Evolutionary conservation across 2,113 vertebrate genomes (phyloP), one percentile per base, ranked within the genome.

Genomic region (Colossoma macropomum): DNA sequence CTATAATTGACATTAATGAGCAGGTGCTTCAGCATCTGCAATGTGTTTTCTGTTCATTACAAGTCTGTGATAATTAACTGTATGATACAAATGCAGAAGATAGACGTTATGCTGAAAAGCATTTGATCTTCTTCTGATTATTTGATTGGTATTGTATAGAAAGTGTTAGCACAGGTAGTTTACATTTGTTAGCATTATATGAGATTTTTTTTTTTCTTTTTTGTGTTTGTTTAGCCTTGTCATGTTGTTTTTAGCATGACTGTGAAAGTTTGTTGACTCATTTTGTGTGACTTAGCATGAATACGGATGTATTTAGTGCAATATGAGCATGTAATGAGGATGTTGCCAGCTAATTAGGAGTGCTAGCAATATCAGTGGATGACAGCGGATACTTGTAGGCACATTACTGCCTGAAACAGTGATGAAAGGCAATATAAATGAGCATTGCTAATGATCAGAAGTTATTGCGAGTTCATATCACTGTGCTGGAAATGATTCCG

Each of bases 291-390:
- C 45, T 71, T 41, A 69, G 25, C 48, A 48, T 62, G 13, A 17
- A 56, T 30, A 56, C 56, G 8, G 28, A 48, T 76, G 48, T 48
- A 19, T 17, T 79, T 84, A 68, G 19, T 48, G 15, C 3, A 19
- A 69, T 79, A 38, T 52, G 32, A n/a, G 54, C 13, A 69, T 62
- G 54, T 38, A 77, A 77, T 85, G 21, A 48, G 77, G 59, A 27
- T 63, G 19, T 30, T 82, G 19, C 12, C 16, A 77, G 45, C 15
- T 73, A 32, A 78, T 86, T 82, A 75, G 60, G 60, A 78, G 34
- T 25, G 32, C 41, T 68, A 69, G 85, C 76, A 83, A 63, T 56
- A 82, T 78, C 17, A 69, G 38, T 72, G 54, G 62, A 50, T 82
- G 38, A 77, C 60, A 56, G 69, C 74, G 54, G 27, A 79, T 69